Percentiles rank a stretch among this genome's conserved stretches.
Conservation (phyloP, 2,888 invertebrate species). For the Mythimna pallens region DNA sequence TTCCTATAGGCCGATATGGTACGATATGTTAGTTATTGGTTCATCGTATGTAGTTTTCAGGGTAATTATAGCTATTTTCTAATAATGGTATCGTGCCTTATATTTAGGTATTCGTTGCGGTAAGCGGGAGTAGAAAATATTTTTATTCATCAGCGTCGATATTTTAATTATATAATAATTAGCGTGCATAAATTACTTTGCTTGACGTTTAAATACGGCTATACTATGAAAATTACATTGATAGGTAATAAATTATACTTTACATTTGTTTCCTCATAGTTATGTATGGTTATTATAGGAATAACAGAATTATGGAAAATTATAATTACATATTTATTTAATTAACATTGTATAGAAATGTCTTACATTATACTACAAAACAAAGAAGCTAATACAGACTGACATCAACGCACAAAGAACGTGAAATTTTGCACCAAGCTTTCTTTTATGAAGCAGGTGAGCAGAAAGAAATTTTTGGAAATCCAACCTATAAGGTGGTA, state of each 20-base stretch:
- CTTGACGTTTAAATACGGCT: slow-evolving; percentile 19
- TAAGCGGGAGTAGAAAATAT: slow-evolving; percentile 3
- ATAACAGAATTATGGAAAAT: neutral
- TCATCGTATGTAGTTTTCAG: slow-evolving; percentile 20
- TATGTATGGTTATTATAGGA: slow-evolving; percentile 5
- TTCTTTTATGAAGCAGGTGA: no score
- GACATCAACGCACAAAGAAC: no score
- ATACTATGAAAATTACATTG: neutral
- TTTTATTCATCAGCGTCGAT: neutral
- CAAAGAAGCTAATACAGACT: no score
- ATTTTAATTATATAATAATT: slow-evolving; percentile 14
- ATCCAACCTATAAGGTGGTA: no score
- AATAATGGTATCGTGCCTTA: neutral
- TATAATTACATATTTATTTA: no score
- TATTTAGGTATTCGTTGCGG: slow-evolving; percentile 8
- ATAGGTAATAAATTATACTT: slow-evolving; percentile 23
- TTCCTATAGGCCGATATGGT: slow-evolving; percentile 23
- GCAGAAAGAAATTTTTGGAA: no score
- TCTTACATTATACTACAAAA: no score
- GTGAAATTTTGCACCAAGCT: no score
- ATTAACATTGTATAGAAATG: neutral
- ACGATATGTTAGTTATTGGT: slow-evolving; percentile 33
- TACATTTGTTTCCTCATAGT: slow-evolving; percentile 30
- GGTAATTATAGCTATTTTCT: neutral
- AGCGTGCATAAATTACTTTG: neutral